Conservation (phyloP, 2,888 invertebrate species). For the Drosophila niveifrons region DNA sequence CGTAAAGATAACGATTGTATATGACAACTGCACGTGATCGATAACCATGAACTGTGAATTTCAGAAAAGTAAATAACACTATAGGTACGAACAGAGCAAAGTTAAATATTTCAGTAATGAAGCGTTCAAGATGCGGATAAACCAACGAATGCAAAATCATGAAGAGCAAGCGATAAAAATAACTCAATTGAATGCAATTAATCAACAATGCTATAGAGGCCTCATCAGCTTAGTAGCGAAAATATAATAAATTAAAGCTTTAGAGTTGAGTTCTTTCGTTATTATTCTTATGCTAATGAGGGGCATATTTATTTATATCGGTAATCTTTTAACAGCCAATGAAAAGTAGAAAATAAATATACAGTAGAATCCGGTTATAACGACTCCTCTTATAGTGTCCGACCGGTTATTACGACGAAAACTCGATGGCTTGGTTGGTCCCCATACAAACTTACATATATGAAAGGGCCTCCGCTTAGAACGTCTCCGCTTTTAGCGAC, state of each 20-base stretch:
- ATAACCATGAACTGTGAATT: constrained; percentile 4
- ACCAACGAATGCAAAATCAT: neutral
- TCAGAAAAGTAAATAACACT: neutral
- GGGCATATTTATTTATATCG: too few relatives aligned
- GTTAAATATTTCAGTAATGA: neutral
- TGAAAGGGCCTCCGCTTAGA: neutral
- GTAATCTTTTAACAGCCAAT: too few relatives aligned
- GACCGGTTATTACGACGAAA: too few relatives aligned
- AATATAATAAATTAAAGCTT: neutral
- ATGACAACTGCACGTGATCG: neutral
- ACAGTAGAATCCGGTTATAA: neutral
- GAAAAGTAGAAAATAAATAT: neutral
- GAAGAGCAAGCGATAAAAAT: neutral
- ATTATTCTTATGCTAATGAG: neutral
- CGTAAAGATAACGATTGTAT: neutral
- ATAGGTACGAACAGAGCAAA: neutral
- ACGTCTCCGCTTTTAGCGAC: constrained; percentile 1
- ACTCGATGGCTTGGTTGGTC: too few relatives aligned
- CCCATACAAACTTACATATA: neutral
- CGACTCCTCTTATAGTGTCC: neutral
- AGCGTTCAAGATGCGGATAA: neutral
- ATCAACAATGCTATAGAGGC: neutral
- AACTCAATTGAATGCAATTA: neutral
- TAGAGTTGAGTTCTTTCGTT: neutral
- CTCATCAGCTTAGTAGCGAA: neutral